Base-by-base conservation (phyloP, 2,113 vertebrate genomes). In the Corvus hawaiiensis region DNA sequence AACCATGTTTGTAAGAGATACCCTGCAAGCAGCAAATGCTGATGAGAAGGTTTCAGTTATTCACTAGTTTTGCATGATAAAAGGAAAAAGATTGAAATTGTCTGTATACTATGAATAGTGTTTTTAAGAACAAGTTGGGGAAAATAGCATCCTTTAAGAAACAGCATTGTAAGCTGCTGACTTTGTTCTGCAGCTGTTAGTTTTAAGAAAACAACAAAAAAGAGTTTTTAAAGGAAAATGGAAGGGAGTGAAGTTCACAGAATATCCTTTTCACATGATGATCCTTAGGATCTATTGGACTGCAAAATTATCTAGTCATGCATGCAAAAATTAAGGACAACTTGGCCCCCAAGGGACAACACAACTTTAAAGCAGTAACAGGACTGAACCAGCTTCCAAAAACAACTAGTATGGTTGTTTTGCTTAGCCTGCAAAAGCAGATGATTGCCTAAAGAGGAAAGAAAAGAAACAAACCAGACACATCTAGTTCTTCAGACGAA, bases 161-260 rank as follows among this genome's bases (percentile, higher is more conserved):
- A 93, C 0, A 0, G n/a, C 62, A 96, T 69, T 95, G 76, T 94
- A 88, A 94, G 83, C 64, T 92, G 80, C 89, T 90, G 93, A 93
- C 68, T 97, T 87, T 87, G 73, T 94, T 96, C 91, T 89, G 96
- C 95, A 96, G 96, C 95, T 96, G 96, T 37, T 89, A 88, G 84
- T 69, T 87, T 82, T 66, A 85, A 76, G 87, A 89, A 92, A 92
- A 94, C 46, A 88, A 80, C 71, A 84, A 71, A n/a, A 63, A 68
- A 48, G 4, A 69, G 27, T 78, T 90, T 81, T 64, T 28, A 81
- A 84, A 91, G 66, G 56, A 84, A 89, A 93, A 84, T 30, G 49
- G 46, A 73, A 88, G n/a, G 30, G n/a, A 94, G 51, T 28, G 37
- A 90, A 80, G 52, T 86, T 96, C 64, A 55, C 19, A 76, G 55